Percentiles rank a stretch among this genome's conserved stretches.
Evolutionary conservation across 30 jellyfish, hydroid and myxozoan species (phyloP).

Genomic region (Aurelia aurita): DNA sequence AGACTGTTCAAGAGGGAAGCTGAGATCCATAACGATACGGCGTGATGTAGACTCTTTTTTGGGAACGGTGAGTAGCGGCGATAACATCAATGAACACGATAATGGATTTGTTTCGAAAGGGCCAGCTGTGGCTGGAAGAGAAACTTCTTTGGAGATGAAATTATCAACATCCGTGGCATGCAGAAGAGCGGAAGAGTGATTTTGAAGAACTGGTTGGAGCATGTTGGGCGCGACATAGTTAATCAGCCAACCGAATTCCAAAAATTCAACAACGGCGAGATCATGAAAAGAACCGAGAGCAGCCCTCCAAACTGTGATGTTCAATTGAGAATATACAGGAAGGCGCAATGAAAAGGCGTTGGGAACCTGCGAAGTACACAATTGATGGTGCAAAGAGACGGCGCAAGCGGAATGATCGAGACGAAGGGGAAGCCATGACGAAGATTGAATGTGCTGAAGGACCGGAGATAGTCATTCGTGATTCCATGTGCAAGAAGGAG

Average conservation of each 20-base stretch:
- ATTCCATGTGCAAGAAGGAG: no score
- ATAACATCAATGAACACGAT: not conserved
- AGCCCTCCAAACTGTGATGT: not conserved
- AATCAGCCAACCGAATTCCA: no score
- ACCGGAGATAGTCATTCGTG: no score
- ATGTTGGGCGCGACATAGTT: not conserved
- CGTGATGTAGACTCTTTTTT: not conserved
- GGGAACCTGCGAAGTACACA: not conserved
- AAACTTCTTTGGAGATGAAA: not conserved
- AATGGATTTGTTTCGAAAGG: not conserved
- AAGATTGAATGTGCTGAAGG: not conserved
- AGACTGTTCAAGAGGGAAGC: slow-evolving; percentile 14
- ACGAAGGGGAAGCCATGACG: not conserved
- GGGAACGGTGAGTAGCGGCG: no score
- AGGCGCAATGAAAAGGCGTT: not conserved
- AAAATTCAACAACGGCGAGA: no score
- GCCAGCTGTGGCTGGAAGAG: not conserved
- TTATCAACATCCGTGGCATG: not conserved
- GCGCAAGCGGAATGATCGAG: not conserved
- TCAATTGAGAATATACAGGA: not conserved
- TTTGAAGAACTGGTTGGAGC: not conserved
- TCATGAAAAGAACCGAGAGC: not conserved
- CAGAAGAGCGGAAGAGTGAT: not conserved
- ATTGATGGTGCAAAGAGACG: not conserved
- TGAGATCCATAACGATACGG: slow-evolving; percentile 2